Evolutionary conservation across 1,140 invertebrate genomes (phyloP).

Genomic region (Reticulitermes speratus): DNA sequence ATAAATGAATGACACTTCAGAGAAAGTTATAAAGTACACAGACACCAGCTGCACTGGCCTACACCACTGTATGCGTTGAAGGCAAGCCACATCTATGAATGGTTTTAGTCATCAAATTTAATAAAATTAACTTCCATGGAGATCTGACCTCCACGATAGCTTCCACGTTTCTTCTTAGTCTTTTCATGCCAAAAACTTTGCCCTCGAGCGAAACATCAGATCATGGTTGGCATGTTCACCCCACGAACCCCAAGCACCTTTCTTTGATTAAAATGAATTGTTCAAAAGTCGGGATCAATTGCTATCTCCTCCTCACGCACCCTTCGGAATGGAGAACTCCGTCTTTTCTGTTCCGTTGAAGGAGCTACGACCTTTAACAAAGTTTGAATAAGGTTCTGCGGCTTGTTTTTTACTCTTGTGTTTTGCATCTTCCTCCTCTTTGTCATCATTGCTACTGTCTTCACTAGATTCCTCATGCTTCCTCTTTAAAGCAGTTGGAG

Average conservation of each 20-base stretch:
- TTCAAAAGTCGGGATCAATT: no score
- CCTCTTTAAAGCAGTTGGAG: neutral
- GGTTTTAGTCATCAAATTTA: slow-evolving; percentile 76
- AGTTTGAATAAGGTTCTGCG: neutral
- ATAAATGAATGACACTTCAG: neutral
- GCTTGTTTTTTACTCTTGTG: neutral
- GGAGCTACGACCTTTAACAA: neutral
- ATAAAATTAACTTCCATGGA: slow-evolving; percentile 91
- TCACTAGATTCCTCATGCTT: neutral
- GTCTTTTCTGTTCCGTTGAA: slow-evolving; percentile 1
- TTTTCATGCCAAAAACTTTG: slow-evolving; percentile 98
- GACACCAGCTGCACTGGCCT: neutral
- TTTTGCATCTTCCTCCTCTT: neutral
- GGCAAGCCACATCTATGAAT: neutral
- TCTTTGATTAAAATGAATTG: no score
- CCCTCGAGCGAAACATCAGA: slow-evolving; percentile 85
- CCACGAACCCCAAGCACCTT: slow-evolving; percentile 85
- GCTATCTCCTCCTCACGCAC: no score
- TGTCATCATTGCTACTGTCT: neutral
- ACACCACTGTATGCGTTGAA: neutral
- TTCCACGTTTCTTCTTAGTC: slow-evolving; percentile 98
- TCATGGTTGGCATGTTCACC: slow-evolving; percentile 88
- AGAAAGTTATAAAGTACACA: neutral
- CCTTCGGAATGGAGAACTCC: no score
- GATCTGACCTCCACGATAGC: slow-evolving; percentile 90